Conservation (phyloP, 2,888 invertebrate genomes). For the Thumatha senex region DNA sequence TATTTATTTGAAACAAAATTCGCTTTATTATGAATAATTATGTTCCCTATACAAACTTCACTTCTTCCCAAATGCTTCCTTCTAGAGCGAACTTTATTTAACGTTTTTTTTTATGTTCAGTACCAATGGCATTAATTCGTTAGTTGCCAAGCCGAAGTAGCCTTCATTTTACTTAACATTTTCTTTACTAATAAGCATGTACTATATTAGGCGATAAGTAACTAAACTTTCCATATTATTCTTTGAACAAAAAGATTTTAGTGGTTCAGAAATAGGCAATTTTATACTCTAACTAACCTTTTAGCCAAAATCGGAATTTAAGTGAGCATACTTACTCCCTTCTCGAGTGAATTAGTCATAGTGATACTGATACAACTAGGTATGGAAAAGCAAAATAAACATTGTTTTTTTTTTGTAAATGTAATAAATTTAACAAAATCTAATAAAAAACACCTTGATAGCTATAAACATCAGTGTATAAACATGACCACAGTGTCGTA, state of each 20-base stretch:
- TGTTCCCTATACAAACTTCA: too few species aligned
- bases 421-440: conserved; percentile 44
- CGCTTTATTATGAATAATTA: too few species aligned
- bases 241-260: conserved; percentile 1
- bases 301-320: conserved; percentile 26
- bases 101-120: too few species aligned
- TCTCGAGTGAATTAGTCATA: conserved; percentile 19
- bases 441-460: conserved; percentile 49
- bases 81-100: too few species aligned
- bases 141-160: not conserved
- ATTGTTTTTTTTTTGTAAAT: conserved; percentile 28
- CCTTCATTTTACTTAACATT: too few species aligned
- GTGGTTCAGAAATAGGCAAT: conserved; percentile 1
- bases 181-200: too few species aligned
- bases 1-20: conserved; percentile 15
- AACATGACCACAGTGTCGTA: conserved; percentile 58
- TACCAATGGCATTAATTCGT: not conserved
- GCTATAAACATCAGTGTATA: conserved; percentile 52
- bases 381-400: conserved; percentile 19
- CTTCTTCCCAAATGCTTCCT: too few species aligned
- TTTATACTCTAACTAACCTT: conserved; percentile 6
- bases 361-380: conserved; percentile 11
- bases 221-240: conserved; percentile 1
- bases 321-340: conserved; percentile 18
- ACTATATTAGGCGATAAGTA: not conserved